Evolutionary conservation across 2,113 vertebrate species (phyloP), one percentile per base, ranked within the genome.

Genomic region (Protomyctophum bolini): DNA sequence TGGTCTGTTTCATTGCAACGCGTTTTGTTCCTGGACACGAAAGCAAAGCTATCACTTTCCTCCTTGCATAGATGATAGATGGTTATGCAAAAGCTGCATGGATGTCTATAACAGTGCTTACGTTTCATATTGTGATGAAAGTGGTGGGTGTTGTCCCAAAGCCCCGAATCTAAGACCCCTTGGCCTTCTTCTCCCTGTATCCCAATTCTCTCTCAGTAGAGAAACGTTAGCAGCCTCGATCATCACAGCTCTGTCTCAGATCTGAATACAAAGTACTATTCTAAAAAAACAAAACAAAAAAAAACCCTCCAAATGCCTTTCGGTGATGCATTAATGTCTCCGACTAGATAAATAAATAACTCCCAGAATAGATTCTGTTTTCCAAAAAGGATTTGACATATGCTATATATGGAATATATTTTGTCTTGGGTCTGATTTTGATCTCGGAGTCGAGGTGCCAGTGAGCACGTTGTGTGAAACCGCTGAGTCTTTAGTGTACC

Each of bases 101-200:
- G 54, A 58, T 79, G 70, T 85, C n/a, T 72, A 56, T 58, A 81
- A 46, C 58, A 28, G 49, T 77, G 63, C 58, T 64, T 52, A 46
- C 48, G 73, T 87, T 86, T 79, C 73, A 72, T 87, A 80, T 91
- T 51, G 87, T 88, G 77, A 61, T 45, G 70, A 71, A 52, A 68
- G 73, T 88, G 75, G 49, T 80, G 73, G 76, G 10, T 86, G 66
- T 85, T 65, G 79, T 87, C 71, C 57, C 6, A 10, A 77, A 7
- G 57, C 66, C 66, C 73, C 64, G 78, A 79, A 58, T 78, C 63
- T 45, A 7, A 52, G 33, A 33, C 11, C 50, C 63, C 51, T 55
- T 12, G 6, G 2, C 11, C 21, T 47, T 14, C 61, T 14, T 14
- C 8, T 10, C 8, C 8, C 46, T 10, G 4, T 28, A 2, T 10